Conservation (phyloP, 2,797 vertebrate species). For the Astyanax mexicanus region DNA sequence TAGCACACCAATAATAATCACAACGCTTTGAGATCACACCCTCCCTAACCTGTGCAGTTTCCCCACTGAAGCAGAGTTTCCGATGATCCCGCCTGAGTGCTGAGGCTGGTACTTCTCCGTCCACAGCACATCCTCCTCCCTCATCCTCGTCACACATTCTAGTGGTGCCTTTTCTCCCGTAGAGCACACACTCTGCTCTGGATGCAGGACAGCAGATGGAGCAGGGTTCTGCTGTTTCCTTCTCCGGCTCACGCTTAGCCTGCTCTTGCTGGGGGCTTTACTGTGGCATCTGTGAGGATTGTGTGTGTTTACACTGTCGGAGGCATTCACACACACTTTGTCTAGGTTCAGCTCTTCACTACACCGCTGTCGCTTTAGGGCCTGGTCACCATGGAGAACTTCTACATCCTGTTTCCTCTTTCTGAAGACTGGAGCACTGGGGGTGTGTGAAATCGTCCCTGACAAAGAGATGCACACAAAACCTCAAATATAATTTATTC, state of each 20-base stretch:
- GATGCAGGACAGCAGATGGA: no score
- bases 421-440: slow-evolving; percentile 14
- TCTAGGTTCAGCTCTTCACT: no score
- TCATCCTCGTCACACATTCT: no score
- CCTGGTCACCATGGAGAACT: neutral
- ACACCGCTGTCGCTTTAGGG: neutral
- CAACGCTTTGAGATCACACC: no score
- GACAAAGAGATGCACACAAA: no score
- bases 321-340: neutral
- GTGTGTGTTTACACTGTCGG: no score
- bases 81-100: slow-evolving; percentile 85
- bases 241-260: slow-evolving; percentile 65
- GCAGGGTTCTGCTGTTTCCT: slow-evolving; percentile 25
- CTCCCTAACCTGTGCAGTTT: slow-evolving; percentile 85
- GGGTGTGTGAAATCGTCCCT: no score
- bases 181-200: neutral
- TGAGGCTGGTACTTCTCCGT: slow-evolving; percentile 93
- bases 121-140: slow-evolving; percentile 86
- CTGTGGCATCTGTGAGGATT: neutral
- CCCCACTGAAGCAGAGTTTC: slow-evolving; percentile 82
- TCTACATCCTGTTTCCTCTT: slow-evolving; percentile 38
- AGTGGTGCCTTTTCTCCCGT: neutral
- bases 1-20: no score
- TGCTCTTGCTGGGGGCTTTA: slow-evolving; percentile 27
- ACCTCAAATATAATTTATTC: no score